Percentiles rank a stretch among this genome's conserved stretches.
Conservation (phyloP, 2,797 vertebrate species). For the Ctenopoma kingsleyae region DNA sequence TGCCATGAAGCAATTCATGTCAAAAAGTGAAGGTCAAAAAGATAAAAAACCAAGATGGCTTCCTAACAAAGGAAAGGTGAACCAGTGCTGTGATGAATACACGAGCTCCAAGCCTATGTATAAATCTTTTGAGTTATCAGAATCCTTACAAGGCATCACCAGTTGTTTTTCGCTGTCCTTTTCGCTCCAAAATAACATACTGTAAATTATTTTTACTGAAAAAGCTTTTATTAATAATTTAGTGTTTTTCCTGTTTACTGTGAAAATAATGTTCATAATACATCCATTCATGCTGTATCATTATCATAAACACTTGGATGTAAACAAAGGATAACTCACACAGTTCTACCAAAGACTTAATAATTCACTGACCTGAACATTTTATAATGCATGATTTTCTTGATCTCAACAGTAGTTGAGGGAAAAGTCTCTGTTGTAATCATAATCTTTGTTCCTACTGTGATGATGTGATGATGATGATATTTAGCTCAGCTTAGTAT, state of each 20-base stretch:
- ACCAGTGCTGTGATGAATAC: not conserved
- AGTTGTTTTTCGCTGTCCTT: not conserved
- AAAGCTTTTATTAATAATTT: slow-evolving; percentile 39
- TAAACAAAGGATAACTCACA: slow-evolving; percentile 46
- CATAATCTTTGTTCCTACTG: not conserved
- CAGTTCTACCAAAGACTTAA: slow-evolving; percentile 27
- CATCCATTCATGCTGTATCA: slow-evolving; percentile 22
- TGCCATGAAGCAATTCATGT: slow-evolving; percentile 7
- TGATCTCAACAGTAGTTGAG: slow-evolving; percentile 7
- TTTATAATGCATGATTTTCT: not conserved
- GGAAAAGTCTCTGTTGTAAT: slow-evolving; percentile 12
- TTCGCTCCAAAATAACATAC: slow-evolving; percentile 8
- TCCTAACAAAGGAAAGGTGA: slow-evolving; percentile 9
- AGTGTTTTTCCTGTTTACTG: slow-evolving; percentile 32
- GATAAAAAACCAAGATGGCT: slow-evolving; percentile 8
- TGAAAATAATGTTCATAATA: slow-evolving; percentile 29
- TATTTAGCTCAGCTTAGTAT: not conserved
- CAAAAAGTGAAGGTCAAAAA: slow-evolving; percentile 32
- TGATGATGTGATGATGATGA: not conserved
- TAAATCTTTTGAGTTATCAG: slow-evolving; percentile 15
- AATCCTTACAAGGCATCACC: not conserved
- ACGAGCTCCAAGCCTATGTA: not conserved
- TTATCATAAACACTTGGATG: slow-evolving; percentile 35
- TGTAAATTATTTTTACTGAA: slow-evolving; percentile 20
- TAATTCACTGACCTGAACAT: slow-evolving; percentile 43